Base-by-base conservation (phyloP, 2,797 vertebrate genomes). In the Triplophysa yarkandensis region DNA sequence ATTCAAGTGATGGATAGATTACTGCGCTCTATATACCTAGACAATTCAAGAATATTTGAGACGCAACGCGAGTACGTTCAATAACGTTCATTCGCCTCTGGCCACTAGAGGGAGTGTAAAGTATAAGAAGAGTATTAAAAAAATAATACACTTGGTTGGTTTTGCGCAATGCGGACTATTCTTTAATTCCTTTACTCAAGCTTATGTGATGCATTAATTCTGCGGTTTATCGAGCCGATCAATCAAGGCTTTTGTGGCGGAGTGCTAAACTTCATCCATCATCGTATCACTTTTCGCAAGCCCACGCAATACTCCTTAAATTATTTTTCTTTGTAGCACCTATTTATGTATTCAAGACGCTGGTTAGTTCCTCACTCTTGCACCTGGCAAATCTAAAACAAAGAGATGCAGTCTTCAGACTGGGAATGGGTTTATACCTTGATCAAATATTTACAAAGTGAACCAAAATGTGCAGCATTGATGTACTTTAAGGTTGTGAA, bases 361-460 rank as follows among this genome's bases (percentile, higher is more conserved):
- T 54, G 68, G 60, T 69, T 52, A n/a, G n/a, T 68, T 50, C 75
- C 65, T 69, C 9, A 8, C 0, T 34, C 27, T n/a, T 32, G 16
- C 55, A 58, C 8, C 67, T 72, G 68, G 60, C 69, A 52, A 67
- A 66, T 80, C 55, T 39, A 27, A 76, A 81, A 76, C 69, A 77
- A 74, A 80, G 74, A 68, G 52, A 32, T 79, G 67, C 82, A 79
- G 70, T 84, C 71, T 84, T 68, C 79, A 28, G 68, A 32, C 74
- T 68, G 48, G 64, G 60, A 48, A 21, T 79, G 74, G 79, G 83
- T 85, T 32, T 84, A 82, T 80, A 77, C 77, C 78, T 77, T 77
- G 61, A 86, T 87, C 83, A 85, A 85, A 87, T 85, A 84, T 88
- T 85, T 86, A 85, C 80, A 81, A 76, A 70, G 67, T 70, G 61